Percentiles rank a stretch among this genome's conserved stretches.
Conservation (phyloP, 1,140 invertebrate genomes). For the Cyclina sinensis region DNA sequence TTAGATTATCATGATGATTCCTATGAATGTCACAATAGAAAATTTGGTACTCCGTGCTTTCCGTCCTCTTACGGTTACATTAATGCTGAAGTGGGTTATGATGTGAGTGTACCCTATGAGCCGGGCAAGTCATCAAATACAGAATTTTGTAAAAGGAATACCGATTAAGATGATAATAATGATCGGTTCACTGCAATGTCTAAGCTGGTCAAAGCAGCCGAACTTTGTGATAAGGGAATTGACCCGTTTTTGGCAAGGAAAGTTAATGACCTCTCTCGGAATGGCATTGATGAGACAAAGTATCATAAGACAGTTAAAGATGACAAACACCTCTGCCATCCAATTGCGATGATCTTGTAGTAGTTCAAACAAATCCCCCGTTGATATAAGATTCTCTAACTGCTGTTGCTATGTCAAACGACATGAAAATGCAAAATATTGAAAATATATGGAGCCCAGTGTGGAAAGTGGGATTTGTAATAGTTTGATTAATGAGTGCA, state of each 20-base stretch:
- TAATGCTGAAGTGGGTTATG: no score
- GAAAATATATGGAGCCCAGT: constrained; percentile 1
- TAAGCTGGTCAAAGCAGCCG: constrained; percentile 5
- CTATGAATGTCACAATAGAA: no score
- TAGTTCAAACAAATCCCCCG: constrained; percentile 34
- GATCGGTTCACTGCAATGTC: background rate
- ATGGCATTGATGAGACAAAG: constrained; percentile 5
- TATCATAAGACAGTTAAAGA: constrained; percentile 9
- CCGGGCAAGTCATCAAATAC: no score
- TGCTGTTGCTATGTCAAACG: background rate
- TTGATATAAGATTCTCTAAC: constrained; percentile 10
- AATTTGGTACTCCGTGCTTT: no score
- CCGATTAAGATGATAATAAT: background rate
- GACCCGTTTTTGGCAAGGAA: background rate
- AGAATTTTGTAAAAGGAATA: no score
- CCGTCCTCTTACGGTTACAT: no score
- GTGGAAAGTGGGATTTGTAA: background rate
- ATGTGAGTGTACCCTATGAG: no score
- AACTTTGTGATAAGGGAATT: background rate
- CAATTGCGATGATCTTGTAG: background rate
- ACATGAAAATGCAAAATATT: constrained; percentile 47
- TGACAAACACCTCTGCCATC: constrained; percentile 7
- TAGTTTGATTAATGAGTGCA: constrained; percentile 2
- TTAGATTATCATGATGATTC: no score
- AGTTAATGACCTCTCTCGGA: constrained; percentile 19